Evolutionary conservation across 2,797 vertebrate genomes (phyloP).

Genomic region (Graptemys geographica): DNA sequence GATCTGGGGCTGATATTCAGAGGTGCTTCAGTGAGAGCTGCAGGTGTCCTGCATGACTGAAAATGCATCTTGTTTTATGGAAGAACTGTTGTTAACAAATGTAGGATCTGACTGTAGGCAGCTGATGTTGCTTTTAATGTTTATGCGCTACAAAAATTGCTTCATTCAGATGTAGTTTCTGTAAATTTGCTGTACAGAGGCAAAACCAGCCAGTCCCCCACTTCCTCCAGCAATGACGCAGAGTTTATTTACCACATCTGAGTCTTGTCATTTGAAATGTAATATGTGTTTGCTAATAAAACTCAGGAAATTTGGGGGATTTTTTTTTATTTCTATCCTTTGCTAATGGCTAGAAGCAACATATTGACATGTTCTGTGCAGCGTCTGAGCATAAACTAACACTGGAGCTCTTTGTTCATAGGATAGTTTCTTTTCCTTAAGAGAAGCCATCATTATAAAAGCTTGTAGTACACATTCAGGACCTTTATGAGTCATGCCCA

Average conservation of each 20-base stretch:
- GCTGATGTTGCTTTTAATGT: neutral
- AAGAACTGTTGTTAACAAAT: too few species aligned
- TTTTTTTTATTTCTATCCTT: constrained; percentile 29
- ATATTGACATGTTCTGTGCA: neutral
- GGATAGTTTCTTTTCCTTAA: constrained; percentile 13
- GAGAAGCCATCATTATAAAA: constrained; percentile 12
- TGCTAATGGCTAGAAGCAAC: constrained; percentile 12
- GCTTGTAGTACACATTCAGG: neutral
- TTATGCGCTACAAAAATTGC: neutral
- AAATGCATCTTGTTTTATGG: neutral
- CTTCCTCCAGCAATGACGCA: neutral
- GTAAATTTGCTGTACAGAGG: neutral
- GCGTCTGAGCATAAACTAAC: neutral
- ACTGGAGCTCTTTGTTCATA: neutral
- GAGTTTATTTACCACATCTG: neutral
- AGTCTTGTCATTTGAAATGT: constrained; percentile 3
- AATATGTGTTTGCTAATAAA: neutral
- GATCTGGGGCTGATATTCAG: neutral
- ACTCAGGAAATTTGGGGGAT: neutral
- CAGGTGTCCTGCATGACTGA: neutral
- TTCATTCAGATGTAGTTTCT: neutral
- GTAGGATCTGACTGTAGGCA: neutral
- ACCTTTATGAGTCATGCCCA: neutral
- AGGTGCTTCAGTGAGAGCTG: neutral
- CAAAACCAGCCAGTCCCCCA: neutral